Conservation (phyloP, 2,888 invertebrate genomes). For the Acrobasis consociella region DNA sequence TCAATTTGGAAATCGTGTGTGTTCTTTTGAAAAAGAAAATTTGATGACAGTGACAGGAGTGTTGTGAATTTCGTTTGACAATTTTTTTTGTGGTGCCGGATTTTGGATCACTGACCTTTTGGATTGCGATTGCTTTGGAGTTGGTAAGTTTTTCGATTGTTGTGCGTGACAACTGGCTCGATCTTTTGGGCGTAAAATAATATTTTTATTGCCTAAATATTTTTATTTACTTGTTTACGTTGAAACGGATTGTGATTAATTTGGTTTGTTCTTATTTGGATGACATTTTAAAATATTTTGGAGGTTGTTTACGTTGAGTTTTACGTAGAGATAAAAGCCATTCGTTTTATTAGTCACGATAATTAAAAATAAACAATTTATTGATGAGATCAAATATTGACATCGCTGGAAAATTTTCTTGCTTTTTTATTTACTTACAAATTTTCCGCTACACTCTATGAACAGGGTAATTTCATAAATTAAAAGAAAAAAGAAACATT, state of each 20-base stretch:
- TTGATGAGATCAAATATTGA: not conserved
- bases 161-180: slow-evolving; percentile 1
- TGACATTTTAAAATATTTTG: not conserved
- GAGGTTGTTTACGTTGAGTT: not conserved
- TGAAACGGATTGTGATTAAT: not conserved
- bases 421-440: too few relatives aligned
- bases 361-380: not conserved
- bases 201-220: not conserved
- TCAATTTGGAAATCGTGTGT: slow-evolving; percentile 40
- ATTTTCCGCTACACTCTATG: too few relatives aligned
- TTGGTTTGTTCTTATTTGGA: not conserved
- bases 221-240: not conserved
- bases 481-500: too few relatives aligned
- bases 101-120: slow-evolving; percentile 69
- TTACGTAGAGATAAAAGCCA: not conserved
- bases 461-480: too few relatives aligned
- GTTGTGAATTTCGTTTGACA: slow-evolving; percentile 42
- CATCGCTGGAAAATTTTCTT: not conserved
- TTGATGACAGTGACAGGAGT: slow-evolving; percentile 72
- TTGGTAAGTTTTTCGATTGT: slow-evolving; percentile 55
- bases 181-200: not conserved
- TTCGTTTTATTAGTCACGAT: slow-evolving; percentile 3
- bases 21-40: slow-evolving; percentile 44
- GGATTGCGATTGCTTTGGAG: slow-evolving; percentile 80
- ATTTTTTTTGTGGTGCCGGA: slow-evolving; percentile 44